Percentiles rank a stretch among this genome's conserved stretches.
phyloP scores from a whole-genome alignment of 2,113 vertebrate genomes.

The Myocastor coypus region DNA sequence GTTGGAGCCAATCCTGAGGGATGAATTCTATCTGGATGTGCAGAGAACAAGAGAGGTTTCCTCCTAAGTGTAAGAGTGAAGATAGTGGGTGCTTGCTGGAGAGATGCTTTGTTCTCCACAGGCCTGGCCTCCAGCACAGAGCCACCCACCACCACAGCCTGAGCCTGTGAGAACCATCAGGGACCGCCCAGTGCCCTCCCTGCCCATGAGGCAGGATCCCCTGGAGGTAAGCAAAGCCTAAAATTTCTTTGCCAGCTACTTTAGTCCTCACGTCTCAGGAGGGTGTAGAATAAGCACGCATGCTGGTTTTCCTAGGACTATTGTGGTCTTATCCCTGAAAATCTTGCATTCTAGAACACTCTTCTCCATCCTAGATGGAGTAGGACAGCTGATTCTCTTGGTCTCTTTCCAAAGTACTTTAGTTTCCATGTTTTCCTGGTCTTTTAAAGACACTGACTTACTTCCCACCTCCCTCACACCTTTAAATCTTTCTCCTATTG shows the following conservation, averaged over 20 bases:
- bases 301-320: neutral
- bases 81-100: neutral
- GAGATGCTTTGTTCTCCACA: conserved; percentile 19
- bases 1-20: neutral
- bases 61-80: neutral
- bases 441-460: neutral
- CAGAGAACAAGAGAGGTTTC: neutral
- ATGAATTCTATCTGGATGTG: neutral
- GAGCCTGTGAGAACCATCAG: conserved; percentile 29
- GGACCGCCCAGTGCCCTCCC: neutral
- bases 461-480: neutral
- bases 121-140: conserved; percentile 73
- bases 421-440: neutral
- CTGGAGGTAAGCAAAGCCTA: conserved; percentile 64
- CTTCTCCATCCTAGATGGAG: neutral
- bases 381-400: neutral
- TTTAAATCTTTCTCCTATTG: neutral
- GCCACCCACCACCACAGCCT: neutral
- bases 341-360: neutral
- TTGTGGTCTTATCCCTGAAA: neutral
- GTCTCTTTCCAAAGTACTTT: neutral
- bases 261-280: neutral
- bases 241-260: neutral
- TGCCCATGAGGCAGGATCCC: neutral
- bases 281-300: neutral